Percentiles rank a stretch among this genome's conserved stretches.
These are phyloP conservation scores for Amphilophus citrinellus DNA, from an alignment of 2,113 vertebrate genomes.

Conservation along the genomic window DNA sequence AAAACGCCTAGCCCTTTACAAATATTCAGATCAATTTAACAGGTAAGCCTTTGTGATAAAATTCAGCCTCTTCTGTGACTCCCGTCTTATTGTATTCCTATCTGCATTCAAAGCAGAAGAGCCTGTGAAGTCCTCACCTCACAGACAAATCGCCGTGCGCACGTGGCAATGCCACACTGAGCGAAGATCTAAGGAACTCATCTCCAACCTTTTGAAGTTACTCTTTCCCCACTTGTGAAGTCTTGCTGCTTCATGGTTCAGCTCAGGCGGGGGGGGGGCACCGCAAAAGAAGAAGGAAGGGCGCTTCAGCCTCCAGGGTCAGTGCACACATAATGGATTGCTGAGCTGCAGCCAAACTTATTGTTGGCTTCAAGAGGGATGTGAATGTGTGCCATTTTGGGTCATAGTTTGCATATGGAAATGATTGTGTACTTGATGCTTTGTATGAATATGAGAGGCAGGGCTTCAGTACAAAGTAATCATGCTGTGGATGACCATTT, in stretches of 20 bases:
- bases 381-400: background rate
- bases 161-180: slow-evolving; percentile 21
- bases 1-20: background rate
- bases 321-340: slow-evolving; percentile 47
- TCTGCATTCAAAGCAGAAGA: slow-evolving; percentile 16
- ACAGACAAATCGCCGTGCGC: slow-evolving; percentile 36
- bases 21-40: background rate
- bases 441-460: background rate
- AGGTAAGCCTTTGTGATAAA: background rate
- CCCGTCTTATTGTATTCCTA: background rate
- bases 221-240: slow-evolving; percentile 49
- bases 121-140: slow-evolving; percentile 32
- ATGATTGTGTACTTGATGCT: slow-evolving; percentile 17
- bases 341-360: slow-evolving; percentile 54
- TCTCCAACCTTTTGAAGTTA: slow-evolving; percentile 69
- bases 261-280: background rate
- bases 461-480: background rate
- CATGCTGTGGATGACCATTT: background rate
- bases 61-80: background rate
- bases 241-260: slow-evolving; percentile 27
- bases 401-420: slow-evolving; percentile 31
- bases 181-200: slow-evolving; percentile 61
- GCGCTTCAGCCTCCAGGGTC: slow-evolving; percentile 41
- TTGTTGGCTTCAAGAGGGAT: slow-evolving; percentile 25
- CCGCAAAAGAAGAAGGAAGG: slow-evolving; percentile 52